These are phyloP conservation scores for Marmota monax DNA, from an alignment of 2,113 vertebrate genomes.

Conservation along the genomic window DNA sequence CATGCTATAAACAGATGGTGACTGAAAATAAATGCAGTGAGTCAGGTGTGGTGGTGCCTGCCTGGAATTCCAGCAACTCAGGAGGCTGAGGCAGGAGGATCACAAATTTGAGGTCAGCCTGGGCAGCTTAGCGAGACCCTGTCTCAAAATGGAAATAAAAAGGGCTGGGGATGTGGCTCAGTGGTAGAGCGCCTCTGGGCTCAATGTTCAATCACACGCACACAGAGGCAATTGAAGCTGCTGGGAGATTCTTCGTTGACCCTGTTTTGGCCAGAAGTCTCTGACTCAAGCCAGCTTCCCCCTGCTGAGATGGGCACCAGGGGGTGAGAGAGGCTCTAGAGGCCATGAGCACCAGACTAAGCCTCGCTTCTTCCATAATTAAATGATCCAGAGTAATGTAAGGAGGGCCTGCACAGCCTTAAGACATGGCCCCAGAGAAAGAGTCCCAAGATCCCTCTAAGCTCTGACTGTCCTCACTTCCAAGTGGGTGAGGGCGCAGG, in stretches of 20 bases:
- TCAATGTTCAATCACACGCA: no score
- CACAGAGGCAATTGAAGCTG: neutral
- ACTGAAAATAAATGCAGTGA: neutral
- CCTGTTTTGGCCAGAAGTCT: neutral
- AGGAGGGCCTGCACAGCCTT: neutral
- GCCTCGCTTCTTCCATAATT: neutral
- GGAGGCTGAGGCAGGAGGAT: no score
- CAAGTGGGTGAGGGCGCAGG: no score
- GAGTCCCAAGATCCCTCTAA: rapidly evolving
- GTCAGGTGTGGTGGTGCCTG: no score
- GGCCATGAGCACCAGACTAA: rapidly evolving
- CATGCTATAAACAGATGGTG: neutral
- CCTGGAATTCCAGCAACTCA: no score
- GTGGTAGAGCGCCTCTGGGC: no score
- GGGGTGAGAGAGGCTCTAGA: rapidly evolving
- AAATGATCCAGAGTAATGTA: neutral
- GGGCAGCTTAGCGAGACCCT: no score
- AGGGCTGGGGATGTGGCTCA: no score
- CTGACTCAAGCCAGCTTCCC: neutral
- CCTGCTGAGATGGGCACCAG: neutral
- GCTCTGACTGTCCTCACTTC: neutral
- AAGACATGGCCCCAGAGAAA: neutral
- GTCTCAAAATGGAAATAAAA: no score
- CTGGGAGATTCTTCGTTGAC: neutral
- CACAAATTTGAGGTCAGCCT: no score